These are phyloP conservation scores for Pandemis corylana DNA, from an alignment of 2,888 invertebrate species.

Conservation along the genomic window DNA sequence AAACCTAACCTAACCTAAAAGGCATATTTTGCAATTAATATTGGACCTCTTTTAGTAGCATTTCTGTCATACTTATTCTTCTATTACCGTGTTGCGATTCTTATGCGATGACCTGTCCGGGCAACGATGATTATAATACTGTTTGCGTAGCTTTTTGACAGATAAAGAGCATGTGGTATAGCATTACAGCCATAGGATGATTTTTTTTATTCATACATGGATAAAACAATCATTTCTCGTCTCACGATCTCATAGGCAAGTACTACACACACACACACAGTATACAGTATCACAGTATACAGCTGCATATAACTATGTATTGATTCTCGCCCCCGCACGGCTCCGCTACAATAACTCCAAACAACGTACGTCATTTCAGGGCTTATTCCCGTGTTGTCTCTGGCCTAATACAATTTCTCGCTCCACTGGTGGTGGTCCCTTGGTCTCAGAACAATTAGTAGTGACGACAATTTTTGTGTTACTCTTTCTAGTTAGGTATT, in stretches of 20 bases:
- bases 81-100: no score
- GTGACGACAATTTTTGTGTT: conserved; percentile 75
- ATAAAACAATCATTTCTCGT: background rate
- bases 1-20: no score
- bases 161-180: no score
- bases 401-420: conserved; percentile 79
- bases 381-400: conserved; percentile 59
- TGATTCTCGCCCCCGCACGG: conserved; percentile 5
- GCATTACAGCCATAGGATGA: no score
- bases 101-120: no score
- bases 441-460: conserved; percentile 80
- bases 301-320: conserved; percentile 3
- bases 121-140: no score
- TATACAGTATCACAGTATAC: background rate
- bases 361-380: conserved; percentile 46
- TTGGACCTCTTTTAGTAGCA: no score
- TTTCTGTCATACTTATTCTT: no score
- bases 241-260: background rate
- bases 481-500: conserved; percentile 46
- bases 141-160: no score
- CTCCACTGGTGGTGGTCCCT: conserved; percentile 72
- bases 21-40: no score
- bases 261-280: background rate
- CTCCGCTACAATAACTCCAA: conserved; percentile 27
- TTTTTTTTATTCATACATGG: no score